These are phyloP conservation scores for Limonius californicus DNA, from an alignment of 1,140 invertebrate genomes.

Conservation along the genomic window DNA sequence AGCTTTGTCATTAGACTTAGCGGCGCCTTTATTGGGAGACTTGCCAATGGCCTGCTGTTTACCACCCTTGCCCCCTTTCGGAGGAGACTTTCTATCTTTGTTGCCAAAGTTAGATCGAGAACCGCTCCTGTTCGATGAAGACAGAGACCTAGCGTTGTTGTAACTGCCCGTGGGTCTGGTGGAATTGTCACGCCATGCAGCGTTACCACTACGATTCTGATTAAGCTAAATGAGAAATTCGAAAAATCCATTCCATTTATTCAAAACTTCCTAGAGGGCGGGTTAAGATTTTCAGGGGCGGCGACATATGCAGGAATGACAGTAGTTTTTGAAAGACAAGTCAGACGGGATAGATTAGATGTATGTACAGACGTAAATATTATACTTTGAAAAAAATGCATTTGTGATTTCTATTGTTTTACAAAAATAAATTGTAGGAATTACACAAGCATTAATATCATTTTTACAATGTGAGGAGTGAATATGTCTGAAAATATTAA, in stretches of 20 bases:
- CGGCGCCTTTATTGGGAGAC: background rate
- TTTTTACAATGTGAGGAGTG: too few species aligned
- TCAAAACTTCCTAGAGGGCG: too few species aligned
- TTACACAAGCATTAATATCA: too few species aligned
- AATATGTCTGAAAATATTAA: too few species aligned
- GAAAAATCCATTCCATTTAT: background rate
- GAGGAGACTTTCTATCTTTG: constrained; percentile 12
- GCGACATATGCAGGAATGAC: constrained; percentile 1
- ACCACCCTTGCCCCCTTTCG: background rate
- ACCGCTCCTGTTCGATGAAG: background rate
- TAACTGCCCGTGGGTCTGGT: background rate
- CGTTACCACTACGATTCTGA: constrained; percentile 7
- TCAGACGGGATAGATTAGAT: too few species aligned
- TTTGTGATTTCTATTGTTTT: too few species aligned
- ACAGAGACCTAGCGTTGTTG: background rate
- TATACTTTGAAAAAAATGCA: too few species aligned
- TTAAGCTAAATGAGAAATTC: background rate
- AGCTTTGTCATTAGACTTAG: background rate
- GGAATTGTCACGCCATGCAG: constrained; percentile 6
- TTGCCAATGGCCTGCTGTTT: background rate
- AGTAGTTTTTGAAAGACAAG: too few species aligned
- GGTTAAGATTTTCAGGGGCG: background rate
- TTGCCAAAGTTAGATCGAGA: constrained; percentile 7
- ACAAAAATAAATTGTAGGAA: too few species aligned
- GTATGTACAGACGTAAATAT: too few species aligned